Conservation (phyloP, 2,888 invertebrate species). For the Ceramica pisi region DNA sequence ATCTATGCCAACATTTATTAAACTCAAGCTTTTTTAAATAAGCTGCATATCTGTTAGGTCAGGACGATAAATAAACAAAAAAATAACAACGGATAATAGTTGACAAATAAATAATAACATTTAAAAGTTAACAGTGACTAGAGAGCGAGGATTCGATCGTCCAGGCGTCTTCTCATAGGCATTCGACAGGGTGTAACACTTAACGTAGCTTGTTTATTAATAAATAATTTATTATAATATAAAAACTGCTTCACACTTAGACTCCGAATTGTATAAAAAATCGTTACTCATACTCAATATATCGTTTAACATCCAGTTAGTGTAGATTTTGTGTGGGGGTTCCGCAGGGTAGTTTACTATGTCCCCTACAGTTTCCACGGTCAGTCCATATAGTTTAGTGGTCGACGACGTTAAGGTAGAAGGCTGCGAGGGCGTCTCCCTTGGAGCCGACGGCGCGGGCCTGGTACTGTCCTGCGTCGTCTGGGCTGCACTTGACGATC, state of each 20-base stretch:
- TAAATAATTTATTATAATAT: constrained; percentile 83
- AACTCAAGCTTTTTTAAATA: constrained; percentile 85
- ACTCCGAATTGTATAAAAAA: constrained; percentile 89
- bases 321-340: constrained; percentile 68
- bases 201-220: constrained; percentile 82
- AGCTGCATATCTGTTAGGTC: constrained; percentile 86
- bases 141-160: constrained; percentile 78
- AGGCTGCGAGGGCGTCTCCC: constrained; percentile 95
- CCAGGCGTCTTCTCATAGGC: constrained; percentile 84
- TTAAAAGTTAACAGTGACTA: constrained; percentile 87
- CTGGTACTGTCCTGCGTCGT: constrained; percentile 97
- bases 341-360: constrained; percentile 75
- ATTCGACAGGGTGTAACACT: constrained; percentile 90
- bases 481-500: constrained; percentile 93
- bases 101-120: constrained; percentile 82
- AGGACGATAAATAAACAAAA: constrained; percentile 77
- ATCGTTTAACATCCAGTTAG: constrained; percentile 74
- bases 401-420: constrained; percentile 95
- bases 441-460: constrained; percentile 96
- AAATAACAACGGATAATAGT: constrained; percentile 69
- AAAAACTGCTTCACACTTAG: constrained; percentile 86
- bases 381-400: constrained; percentile 80
- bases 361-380: constrained; percentile 69
- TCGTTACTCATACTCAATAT: constrained; percentile 80
- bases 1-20: constrained; percentile 83